Evolutionary conservation across 2,888 invertebrate species (phyloP).

Genomic region (Temnothorax unifasciatus): DNA sequence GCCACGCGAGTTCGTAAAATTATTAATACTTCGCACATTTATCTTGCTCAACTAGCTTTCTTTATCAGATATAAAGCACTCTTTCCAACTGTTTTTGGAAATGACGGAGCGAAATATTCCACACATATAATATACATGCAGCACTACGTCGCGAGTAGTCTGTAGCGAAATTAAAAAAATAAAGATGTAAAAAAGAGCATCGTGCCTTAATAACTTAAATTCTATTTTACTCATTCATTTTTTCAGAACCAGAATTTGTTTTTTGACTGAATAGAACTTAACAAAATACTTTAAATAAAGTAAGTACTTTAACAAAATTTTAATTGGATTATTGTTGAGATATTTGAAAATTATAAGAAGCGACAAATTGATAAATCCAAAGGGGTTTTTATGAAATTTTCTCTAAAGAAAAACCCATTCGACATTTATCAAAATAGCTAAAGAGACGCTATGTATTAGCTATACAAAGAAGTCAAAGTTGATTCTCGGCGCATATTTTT

Average conservation of each 20-base stretch:
- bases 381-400: neutral
- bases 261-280: neutral
- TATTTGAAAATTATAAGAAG: neutral
- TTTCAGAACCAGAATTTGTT: no score
- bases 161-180: neutral
- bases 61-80: neutral
- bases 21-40: constrained; percentile 66
- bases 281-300: no score
- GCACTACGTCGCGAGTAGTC: neutral
- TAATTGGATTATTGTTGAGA: neutral
- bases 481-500: constrained; percentile 42
- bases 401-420: neutral
- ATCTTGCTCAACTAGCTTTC: constrained; percentile 47
- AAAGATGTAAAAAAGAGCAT: neutral
- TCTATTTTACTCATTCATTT: neutral
- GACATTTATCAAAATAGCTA: constrained; percentile 21
- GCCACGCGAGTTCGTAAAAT: constrained; percentile 54
- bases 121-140: no score
- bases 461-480: constrained; percentile 37
- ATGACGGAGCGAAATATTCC: constrained; percentile 2
- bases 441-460: neutral
- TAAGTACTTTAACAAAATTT: neutral
- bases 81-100: neutral
- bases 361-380: neutral
- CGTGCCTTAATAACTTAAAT: neutral